Conservation (phyloP, 2,113 vertebrate species). For the Sylvilagus bachmani region DNA sequence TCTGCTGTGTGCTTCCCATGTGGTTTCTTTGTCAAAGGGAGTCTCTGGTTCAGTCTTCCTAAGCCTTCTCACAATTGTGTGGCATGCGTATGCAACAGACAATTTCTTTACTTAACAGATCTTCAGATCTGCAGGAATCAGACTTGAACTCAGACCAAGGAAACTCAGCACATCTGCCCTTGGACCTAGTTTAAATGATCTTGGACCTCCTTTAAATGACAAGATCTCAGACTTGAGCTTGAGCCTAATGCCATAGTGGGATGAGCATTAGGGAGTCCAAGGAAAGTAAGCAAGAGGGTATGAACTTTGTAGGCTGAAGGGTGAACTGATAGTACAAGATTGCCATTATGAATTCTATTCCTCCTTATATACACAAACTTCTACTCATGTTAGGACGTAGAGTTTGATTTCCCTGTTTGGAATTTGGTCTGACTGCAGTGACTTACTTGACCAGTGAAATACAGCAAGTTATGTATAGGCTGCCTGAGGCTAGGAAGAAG, state of each 20-base stretch:
- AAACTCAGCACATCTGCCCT: neutral
- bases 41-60: neutral
- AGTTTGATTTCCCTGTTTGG: neutral
- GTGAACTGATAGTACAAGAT: neutral
- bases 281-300: neutral
- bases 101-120: neutral
- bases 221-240: neutral
- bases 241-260: neutral
- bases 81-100: neutral
- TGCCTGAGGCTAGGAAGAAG: neutral
- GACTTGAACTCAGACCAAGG: neutral
- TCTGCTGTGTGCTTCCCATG: neutral
- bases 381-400: neutral
- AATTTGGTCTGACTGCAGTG: neutral
- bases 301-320: neutral
- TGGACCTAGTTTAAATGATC: neutral
- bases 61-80: neutral
- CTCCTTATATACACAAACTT: neutral
- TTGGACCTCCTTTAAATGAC: neutral
- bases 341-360: neutral
- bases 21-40: neutral
- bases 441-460: neutral
- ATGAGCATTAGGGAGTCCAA: neutral
- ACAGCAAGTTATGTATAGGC: neutral
- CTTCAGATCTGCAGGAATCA: neutral